Base-by-base conservation (phyloP, 2,888 invertebrate species). In the Acleris sparsana region DNA sequence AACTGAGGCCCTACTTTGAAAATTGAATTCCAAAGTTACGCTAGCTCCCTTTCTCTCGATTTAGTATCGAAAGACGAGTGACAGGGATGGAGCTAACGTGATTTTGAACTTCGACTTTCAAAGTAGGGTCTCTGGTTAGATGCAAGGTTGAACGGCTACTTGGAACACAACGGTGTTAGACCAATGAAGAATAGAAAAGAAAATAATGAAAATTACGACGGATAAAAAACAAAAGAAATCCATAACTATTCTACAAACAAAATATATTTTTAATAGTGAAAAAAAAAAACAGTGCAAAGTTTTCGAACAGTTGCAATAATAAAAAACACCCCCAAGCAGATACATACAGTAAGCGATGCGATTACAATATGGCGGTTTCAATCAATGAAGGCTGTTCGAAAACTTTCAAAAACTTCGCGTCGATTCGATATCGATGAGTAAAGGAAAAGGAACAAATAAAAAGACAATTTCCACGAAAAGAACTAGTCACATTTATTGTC, bases 301-400 rank as follows among this genome's bases (percentile, higher is more conserved):
- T 93, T 93, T 93, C 93, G 93, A 93, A 93, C 93, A 93, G 93
- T 92, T 88, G 89, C 88, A 85, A 79, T 80, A 80, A 77, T 76
- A 85, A 78, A 84, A 85, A 88, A 86, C 80, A 87, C 82, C 80
- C 77, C 80, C 85, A 84, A 81, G 76, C 72, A 74, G 73, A 81
- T 77, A 74, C 76, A 74, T 71, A 77, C 64, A 77, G 75, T 72
- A 81, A 86, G 84, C 84, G 84, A 77, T 75, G 80, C 74, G 71
- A 73, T 73, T 70, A 80, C 79, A 87, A 88, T 88, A 89, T 89
- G 92, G 92, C 92, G 92, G 90, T 85, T 81, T 79, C 85, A 88
- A 87, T 87, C 80, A 84, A 83, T 93, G 93, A 93, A 94, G 94
- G 94, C 94, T 94, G 94, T 94, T 94, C 94, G 94, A 94, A 94